A percentile compares a stretch with the other conserved stretches of the same genome.
Evolutionary conservation across 2,888 invertebrate genomes (phyloP).

Genomic region (Cantharis flavilabris): DNA sequence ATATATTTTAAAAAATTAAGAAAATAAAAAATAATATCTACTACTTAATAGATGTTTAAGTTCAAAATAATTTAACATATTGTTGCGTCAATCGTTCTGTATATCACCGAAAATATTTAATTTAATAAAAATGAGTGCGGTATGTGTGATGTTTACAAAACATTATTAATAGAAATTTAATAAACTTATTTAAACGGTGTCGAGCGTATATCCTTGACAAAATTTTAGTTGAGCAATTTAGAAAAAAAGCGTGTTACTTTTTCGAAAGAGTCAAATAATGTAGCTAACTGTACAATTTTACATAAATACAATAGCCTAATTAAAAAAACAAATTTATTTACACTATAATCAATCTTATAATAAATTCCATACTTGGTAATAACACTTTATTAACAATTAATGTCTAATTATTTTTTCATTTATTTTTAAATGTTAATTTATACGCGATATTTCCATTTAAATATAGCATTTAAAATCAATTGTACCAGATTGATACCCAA

Average conservation of each 20-base stretch:
- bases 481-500: background rate
- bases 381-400: background rate
- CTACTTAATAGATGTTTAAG: no score
- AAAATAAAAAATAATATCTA: no score
- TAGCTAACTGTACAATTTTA: background rate
- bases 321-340: background rate
- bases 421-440: background rate
- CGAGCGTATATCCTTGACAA: background rate
- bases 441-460: background rate
- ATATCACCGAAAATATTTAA: background rate
- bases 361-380: background rate
- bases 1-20: background rate
- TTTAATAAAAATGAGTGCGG: background rate
- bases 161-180: background rate
- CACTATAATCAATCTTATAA: background rate
- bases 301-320: background rate
- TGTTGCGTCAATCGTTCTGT: background rate
- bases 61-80: no score
- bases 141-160: background rate
- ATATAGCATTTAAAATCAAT: background rate
- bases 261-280: background rate
- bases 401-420: background rate
- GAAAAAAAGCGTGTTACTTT: background rate
- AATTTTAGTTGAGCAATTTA: conserved; percentile 4
- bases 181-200: background rate